Evolutionary conservation across 2,113 vertebrate species (phyloP), one percentile per base, ranked within the genome.

Genomic region (Sylvia atricapilla): DNA sequence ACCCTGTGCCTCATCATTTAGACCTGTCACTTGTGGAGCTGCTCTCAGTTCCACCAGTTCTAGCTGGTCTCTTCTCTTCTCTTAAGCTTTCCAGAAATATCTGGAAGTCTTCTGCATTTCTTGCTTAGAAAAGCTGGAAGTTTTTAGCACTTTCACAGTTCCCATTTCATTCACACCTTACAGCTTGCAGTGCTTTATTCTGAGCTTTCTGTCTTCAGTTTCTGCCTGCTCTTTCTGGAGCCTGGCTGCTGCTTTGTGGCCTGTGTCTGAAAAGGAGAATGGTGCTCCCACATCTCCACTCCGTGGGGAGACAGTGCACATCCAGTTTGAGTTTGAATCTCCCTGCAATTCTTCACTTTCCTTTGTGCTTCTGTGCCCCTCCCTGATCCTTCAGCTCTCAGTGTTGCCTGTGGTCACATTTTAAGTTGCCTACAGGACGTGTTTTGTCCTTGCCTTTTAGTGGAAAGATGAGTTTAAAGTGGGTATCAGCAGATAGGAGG

Each of bases 1-100:
- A 82, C 84, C 56, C 76, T 88, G 73, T 87, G 2, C n/a, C 49
- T 92, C 72, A 72, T 93, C 60, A 80, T 92, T 92, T 81, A 84
- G 79, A 68, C 41, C 64, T 82, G 73, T 81, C 93, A 87, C 59
- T 90, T 75, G 24, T 64, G 64, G 76, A 75, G 89, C 63, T 60
- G n/a, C 47, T 90, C n/a, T n/a, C n/a, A n/a, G n/a, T n/a, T n/a
- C n/a, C n/a, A n/a, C n/a, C n/a, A n/a, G n/a, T n/a, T n/a, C 52
- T 37, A 43, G 53, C 47, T 90, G 41, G 35, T 77, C 35, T 80
- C 39, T 87, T 18, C 15, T 52, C 30, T 39, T 74, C 58, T 55
- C 84, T 66, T 67, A 63, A 84, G 60, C 50, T 84, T 89, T 89
- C 73, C 39, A 91, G 72, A 90, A 91, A 66, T 91, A 83, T 15